Conservation (phyloP, 1,140 invertebrate genomes). For the Drosophila rhopaloa region DNA sequence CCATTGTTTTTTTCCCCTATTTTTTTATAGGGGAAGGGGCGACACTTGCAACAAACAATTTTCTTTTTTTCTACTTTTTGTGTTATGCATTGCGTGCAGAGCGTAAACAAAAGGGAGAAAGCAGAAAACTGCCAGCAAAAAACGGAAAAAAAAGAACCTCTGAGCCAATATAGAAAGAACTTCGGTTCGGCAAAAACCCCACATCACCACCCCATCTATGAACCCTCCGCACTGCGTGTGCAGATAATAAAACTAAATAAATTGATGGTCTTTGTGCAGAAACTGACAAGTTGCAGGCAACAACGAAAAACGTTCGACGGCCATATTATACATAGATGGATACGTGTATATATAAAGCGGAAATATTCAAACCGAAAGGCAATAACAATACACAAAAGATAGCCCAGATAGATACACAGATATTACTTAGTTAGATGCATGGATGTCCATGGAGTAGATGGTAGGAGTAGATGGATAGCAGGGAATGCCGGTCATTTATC, state of each 20-base stretch:
- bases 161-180: conserved; percentile 45
- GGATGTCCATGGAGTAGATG: conserved; percentile 22
- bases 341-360: conserved; percentile 25
- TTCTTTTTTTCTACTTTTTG: conserved; percentile 8
- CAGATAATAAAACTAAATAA: conserved; percentile 83
- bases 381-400: conserved; percentile 55
- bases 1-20: conserved; percentile 41
- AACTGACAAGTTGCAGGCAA: conserved; percentile 77
- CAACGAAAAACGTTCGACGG: conserved; percentile 66
- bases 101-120: conserved; percentile 67
- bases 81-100: conserved; percentile 75
- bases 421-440: conserved; percentile 51
- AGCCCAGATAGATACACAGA: conserved; percentile 57
- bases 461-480: conserved; percentile 27
- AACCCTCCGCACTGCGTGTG: conserved; percentile 67
- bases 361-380: conserved; percentile 46
- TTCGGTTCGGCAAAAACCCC: conserved; percentile 29
- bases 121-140: conserved; percentile 25
- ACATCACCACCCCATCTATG: conserved; percentile 15
- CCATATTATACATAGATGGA: conserved; percentile 45
- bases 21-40: conserved; percentile 5
- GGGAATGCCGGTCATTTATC: conserved; percentile 65
- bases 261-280: conserved; percentile 80
- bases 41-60: conserved; percentile 68
- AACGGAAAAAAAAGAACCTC: conserved; percentile 24